Conservation (phyloP, 2,888 invertebrate genomes). For the Cybosia mesomella region DNA sequence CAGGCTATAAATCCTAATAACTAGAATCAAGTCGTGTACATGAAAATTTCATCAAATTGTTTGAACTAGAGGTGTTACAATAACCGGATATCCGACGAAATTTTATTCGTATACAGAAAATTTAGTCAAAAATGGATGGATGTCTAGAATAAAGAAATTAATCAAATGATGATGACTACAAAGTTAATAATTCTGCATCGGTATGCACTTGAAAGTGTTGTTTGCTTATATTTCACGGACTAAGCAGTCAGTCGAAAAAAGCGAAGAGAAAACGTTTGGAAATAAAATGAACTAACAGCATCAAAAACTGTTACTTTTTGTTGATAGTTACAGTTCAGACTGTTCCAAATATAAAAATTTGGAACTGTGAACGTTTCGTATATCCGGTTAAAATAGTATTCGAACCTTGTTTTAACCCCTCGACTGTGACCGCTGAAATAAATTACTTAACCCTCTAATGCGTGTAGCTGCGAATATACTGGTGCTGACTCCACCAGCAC, state of each 20-base stretch:
- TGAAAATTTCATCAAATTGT: constrained; percentile 30
- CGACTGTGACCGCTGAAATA: constrained; percentile 49
- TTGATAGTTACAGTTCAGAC: too few species aligned
- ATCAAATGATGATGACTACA: too few species aligned
- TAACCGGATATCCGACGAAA: constrained; percentile 7
- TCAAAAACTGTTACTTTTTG: too few species aligned
- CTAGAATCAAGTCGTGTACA: constrained; percentile 19
- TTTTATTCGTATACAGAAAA: background rate
- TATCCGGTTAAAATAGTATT: background rate
- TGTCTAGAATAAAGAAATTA: background rate
- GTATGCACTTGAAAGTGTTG: too few species aligned
- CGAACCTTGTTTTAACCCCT: constrained; percentile 28
- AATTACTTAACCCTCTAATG: constrained; percentile 66
- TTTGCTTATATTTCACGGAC: too few species aligned
- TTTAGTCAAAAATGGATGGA: background rate
- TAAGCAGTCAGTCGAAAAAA: too few species aligned
- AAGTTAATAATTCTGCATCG: too few species aligned
- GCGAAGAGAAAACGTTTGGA: too few species aligned
- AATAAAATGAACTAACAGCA: too few species aligned
- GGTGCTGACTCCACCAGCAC: constrained; percentile 33
- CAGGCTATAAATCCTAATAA: constrained; percentile 14
- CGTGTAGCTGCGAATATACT: constrained; percentile 37
- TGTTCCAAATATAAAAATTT: too few species aligned
- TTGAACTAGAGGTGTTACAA: background rate
- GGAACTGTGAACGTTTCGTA: too few species aligned